Conservation (phyloP, 2,888 invertebrate species). For the Hypselothyrea guttata region DNA sequence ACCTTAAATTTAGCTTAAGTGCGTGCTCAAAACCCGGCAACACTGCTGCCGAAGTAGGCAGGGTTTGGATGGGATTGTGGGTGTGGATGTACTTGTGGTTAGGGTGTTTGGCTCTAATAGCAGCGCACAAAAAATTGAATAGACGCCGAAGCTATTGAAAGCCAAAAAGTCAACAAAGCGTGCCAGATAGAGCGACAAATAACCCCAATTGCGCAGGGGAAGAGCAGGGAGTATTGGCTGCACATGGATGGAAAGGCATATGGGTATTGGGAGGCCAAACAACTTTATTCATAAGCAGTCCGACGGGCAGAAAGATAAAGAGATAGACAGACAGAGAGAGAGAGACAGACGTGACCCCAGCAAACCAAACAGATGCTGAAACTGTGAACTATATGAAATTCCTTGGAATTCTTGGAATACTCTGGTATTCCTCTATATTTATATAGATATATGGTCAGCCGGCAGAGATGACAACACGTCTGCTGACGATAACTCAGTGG, state of each 20-base stretch:
- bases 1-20: no score
- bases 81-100: no score
- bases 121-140: constrained; percentile 67
- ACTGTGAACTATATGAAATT: constrained; percentile 10
- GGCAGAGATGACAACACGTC: constrained; percentile 74
- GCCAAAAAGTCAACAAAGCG: constrained; percentile 74
- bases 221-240: not conserved
- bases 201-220: constrained; percentile 78
- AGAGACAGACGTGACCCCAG: constrained; percentile 57
- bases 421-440: no score
- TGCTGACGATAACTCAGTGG: constrained; percentile 70
- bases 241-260: constrained; percentile 1
- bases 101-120: constrained; percentile 52
- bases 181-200: constrained; percentile 73
- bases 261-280: constrained; percentile 69
- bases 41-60: no score
- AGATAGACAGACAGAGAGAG: constrained; percentile 45
- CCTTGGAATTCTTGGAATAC: not conserved
- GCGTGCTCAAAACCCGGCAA: no score
- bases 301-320: constrained; percentile 27
- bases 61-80: no score
- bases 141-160: constrained; percentile 69
- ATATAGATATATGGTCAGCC: constrained; percentile 41
- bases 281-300: constrained; percentile 76
- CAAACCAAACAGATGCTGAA: constrained; percentile 48